Conservation (phyloP, 2,888 invertebrate species). For the Rotaria socialis region DNA sequence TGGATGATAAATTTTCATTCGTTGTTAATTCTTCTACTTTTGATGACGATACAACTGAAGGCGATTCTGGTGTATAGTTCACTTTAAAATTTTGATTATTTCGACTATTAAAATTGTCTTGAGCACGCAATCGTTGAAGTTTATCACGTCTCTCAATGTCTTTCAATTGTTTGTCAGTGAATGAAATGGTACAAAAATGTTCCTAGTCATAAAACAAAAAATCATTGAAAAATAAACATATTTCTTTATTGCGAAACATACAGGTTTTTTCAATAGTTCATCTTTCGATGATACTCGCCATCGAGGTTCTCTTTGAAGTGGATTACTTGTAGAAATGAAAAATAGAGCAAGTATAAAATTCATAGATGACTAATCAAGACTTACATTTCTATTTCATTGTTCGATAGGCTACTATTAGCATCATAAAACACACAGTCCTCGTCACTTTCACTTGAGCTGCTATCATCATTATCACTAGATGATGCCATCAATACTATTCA, state of each 20-base stretch:
- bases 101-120: not conserved
- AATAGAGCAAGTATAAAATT: no score
- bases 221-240: no score
- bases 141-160: constrained; percentile 19
- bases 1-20: not conserved
- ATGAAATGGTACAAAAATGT: not conserved
- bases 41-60: not conserved
- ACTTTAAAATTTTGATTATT: not conserved
- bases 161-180: not conserved
- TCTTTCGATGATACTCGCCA: not conserved
- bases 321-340: not conserved
- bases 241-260: not conserved
- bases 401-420: no score
- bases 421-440: no score
- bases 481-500: no score
- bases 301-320: not conserved
- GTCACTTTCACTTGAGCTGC: no score
- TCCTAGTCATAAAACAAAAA: not conserved
- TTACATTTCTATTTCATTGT: no score
- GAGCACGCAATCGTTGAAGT: not conserved
- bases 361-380: no score
- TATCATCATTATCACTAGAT: no score
- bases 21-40: not conserved
- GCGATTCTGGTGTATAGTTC: not conserved
- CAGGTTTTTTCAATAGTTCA: not conserved